Evolutionary conservation across 2,797 vertebrate genomes (phyloP).

Genomic region (Anniella stebbinsi): DNA sequence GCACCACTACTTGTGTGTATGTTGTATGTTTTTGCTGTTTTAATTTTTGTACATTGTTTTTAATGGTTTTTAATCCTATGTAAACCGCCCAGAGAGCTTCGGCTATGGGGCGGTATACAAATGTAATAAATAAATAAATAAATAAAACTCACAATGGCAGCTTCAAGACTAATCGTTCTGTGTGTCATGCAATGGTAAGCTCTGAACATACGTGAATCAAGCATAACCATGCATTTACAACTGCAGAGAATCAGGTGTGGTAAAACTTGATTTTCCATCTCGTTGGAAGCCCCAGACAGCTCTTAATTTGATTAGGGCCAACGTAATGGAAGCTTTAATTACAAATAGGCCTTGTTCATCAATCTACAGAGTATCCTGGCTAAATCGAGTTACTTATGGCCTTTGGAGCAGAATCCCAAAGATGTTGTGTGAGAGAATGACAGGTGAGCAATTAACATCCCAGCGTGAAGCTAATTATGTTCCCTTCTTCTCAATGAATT

Average conservation of each 20-base stretch:
- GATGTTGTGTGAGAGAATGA: constrained; percentile 1
- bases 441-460: constrained; percentile 19
- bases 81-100: too few species aligned
- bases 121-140: too few species aligned
- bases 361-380: not conserved
- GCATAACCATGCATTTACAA: not conserved
- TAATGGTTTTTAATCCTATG: too few species aligned
- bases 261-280: not conserved
- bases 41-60: too few species aligned
- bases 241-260: not conserved
- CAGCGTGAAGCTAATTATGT: not conserved
- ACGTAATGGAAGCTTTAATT: constrained; percentile 17
- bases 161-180: not conserved
- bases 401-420: not conserved
- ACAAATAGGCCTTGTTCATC: not conserved
- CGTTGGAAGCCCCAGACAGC: not conserved
- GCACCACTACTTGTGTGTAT: not conserved
- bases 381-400: not conserved
- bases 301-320: constrained; percentile 9
- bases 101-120: too few species aligned
- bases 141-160: too few species aligned
- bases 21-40: too few species aligned
- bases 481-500: constrained; percentile 1
- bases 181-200: not conserved
- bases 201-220: not conserved